Percentiles rank a stretch among this genome's conserved stretches.
Conservation (phyloP, 2,113 vertebrate species). For the Psittacus erithacus region DNA sequence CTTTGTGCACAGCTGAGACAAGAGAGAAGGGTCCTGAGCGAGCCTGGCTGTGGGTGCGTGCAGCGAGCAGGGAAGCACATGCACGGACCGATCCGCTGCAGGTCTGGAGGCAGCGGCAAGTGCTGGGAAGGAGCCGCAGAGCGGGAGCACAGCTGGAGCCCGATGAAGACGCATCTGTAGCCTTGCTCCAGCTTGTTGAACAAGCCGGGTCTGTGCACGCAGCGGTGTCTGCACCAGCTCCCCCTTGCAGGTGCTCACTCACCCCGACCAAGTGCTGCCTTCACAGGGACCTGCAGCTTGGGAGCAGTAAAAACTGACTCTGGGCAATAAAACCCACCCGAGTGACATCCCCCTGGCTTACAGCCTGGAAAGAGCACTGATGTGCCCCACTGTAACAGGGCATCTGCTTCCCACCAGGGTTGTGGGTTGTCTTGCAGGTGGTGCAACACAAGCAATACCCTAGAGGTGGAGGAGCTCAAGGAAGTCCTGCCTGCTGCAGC, state of each 20-base stretch:
- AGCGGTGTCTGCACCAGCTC: fast-evolving
- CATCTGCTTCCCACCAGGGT: not conserved
- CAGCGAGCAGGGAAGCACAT: not conserved
- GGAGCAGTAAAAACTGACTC: not conserved
- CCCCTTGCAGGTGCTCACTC: not conserved
- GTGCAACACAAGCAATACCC: not conserved
- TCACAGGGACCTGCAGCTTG: not conserved
- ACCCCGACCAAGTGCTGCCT: not conserved
- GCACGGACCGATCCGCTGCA: not conserved
- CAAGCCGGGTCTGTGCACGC: fast-evolving
- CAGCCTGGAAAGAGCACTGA: not conserved
- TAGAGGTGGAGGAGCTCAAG: not conserved
- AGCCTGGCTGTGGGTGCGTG: not conserved
- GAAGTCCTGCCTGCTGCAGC: not conserved
- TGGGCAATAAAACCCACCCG: fast-evolving
- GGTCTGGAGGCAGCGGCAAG: not conserved
- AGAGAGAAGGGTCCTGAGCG: not conserved
- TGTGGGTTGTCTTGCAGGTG: not conserved
- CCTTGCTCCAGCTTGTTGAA: not conserved
- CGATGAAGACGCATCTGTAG: not conserved
- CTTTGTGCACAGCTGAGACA: fast-evolving
- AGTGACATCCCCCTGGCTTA: fast-evolving
- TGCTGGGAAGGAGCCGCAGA: not conserved
- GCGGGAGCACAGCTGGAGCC: not conserved
- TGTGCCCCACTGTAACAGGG: fast-evolving